phyloP scores from a whole-genome alignment of 1,140 invertebrate genomes.

The Micrasema longulum region DNA sequence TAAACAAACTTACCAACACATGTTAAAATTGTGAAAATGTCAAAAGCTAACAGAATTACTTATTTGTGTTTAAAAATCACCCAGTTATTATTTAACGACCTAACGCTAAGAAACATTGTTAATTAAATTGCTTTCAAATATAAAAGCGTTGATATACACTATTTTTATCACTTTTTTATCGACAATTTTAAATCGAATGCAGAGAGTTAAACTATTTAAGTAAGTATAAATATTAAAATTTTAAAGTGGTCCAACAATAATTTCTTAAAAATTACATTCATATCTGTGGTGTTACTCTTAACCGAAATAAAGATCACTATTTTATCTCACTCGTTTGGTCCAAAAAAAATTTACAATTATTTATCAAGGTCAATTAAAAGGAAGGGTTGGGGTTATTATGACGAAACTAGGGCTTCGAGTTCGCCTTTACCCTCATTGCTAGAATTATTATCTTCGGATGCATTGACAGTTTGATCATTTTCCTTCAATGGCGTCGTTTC shows the following conservation, averaged over 20 bases:
- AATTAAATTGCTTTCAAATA: conserved; percentile 3
- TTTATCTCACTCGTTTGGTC: conserved; percentile 35
- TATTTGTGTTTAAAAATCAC: neutral
- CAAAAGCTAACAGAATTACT: conserved; percentile 26
- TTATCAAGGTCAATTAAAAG: neutral
- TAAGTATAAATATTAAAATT: conserved; percentile 13
- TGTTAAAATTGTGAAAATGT: conserved; percentile 32
- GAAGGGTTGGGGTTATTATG: conserved; percentile 32
- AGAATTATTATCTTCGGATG: conserved; percentile 48
- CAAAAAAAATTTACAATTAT: conserved; percentile 4
- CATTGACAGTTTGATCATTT: conserved; percentile 31
- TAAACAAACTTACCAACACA: conserved; percentile 2
- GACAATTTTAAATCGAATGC: conserved; percentile 8
- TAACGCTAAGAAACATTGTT: conserved; percentile 10
- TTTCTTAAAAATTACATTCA: conserved; percentile 23
- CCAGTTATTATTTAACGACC: conserved; percentile 6
- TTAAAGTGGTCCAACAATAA: conserved; percentile 6
- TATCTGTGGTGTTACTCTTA: neutral
- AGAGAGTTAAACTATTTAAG: conserved; percentile 19
- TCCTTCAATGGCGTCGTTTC: neutral
- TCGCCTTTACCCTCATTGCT: conserved; percentile 47
- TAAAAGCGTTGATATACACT: conserved; percentile 16
- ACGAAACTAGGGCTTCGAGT: conserved; percentile 44
- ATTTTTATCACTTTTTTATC: conserved; percentile 14
- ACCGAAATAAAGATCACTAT: conserved; percentile 4